Base-by-base conservation (phyloP, 2,113 vertebrate genomes). In the Setophaga petechia region DNA sequence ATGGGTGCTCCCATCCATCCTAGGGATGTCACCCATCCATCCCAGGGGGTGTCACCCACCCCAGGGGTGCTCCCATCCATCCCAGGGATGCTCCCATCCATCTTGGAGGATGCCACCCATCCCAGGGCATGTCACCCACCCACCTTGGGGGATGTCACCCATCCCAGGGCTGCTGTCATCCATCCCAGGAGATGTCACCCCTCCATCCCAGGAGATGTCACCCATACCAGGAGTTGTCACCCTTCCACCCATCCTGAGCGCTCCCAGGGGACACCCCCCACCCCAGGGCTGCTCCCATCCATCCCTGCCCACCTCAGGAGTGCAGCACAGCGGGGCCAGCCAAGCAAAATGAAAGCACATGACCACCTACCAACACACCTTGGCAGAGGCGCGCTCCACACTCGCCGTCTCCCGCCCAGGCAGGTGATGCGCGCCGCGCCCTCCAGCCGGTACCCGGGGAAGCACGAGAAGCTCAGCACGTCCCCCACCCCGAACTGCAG, bases 331-430 rank as follows among this genome's bases (percentile, higher is more conserved):
- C 0, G n/a, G 6, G 82, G 55, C 76, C 91, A 95, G 86, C 97
- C 96, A 98, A 98, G 98, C 98, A 97, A 98, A 99, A 99, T 98
- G 98, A 99, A 99, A 99, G 98, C 98, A 98, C 98, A 92, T 99
- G 99, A 99, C 99, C 99, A 99, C 99, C 99, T 99, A 99, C 99
- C 99, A 98, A 99, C 99, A 99, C 99, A 99, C 99, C 99, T 99
- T 99, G 99, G 99, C 98, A 99, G 99, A 99, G 99, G 99, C 98
- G 99, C 99, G 97, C 99, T 99, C 99, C 99, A 99, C 96, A 99
- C 99, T 82, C 99, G 98, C 98, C 99, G 98, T 97, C 99, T 98
- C 97, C 99, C 99, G 93, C 99, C 99, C 96, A 99, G 98, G 98
- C 99, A 99, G 96, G 99, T 98, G 98, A 99, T 98, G 72, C 98